Percentiles rank a stretch among this genome's conserved stretches.
phyloP scores from a whole-genome alignment of 2,888 invertebrate genomes.

The Galeopsomyia nigrocyanea region DNA sequence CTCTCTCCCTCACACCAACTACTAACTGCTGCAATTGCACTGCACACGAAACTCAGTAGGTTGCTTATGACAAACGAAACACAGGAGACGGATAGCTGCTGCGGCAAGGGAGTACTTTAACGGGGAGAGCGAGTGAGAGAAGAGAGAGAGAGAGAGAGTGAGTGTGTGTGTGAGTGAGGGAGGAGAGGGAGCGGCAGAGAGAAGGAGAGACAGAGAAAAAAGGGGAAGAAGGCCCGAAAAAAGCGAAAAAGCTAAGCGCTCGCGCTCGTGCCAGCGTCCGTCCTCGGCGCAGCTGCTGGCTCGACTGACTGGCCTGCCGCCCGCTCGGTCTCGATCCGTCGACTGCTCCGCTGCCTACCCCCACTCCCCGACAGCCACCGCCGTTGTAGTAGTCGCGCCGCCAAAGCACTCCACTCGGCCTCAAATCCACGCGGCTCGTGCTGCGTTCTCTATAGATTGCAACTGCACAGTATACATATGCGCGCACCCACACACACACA shows the following conservation, averaged over 20 bases:
- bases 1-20: too few species aligned
- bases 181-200: constrained; percentile 11
- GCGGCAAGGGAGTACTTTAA: neutral
- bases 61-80: neutral
- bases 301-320: constrained; percentile 58
- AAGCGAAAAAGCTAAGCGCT: constrained; percentile 38
- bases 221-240: constrained; percentile 37
- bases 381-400: neutral
- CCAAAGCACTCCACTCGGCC: neutral
- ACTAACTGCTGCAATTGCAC: neutral
- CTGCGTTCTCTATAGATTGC: too few species aligned
- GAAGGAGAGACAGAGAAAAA: constrained; percentile 18
- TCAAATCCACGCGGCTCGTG: too few species aligned
- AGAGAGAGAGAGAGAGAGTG: constrained; percentile 5
- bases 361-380: neutral
- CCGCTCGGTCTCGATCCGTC: neutral
- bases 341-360: neutral
- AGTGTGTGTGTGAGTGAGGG: constrained; percentile 15
- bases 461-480: too few species aligned
- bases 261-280: constrained; percentile 50
- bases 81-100: neutral
- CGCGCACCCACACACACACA: too few species aligned
- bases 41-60: neutral
- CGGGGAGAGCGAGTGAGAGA: neutral
- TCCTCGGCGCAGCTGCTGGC: constrained; percentile 61